Conservation (phyloP, 2,113 vertebrate genomes). For the Muscicapa adusta region DNA sequence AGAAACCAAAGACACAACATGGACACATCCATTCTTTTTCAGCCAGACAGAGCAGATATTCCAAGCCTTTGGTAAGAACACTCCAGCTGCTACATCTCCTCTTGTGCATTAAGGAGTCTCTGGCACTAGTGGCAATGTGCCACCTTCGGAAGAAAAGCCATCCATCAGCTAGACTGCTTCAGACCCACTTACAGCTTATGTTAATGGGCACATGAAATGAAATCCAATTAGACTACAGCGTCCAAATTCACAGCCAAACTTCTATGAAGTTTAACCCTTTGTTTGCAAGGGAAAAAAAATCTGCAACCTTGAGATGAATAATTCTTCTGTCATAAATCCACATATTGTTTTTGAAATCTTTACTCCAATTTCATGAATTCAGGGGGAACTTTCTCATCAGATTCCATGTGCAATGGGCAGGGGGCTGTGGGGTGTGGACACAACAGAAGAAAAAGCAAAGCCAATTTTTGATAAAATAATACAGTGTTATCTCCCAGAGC, state of each 20-base stretch:
- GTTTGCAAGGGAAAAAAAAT: neutral
- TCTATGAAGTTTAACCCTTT: neutral
- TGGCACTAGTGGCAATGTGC: neutral
- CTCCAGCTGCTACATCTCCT: neutral
- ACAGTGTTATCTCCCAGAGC: neutral
- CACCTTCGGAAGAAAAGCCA: neutral
- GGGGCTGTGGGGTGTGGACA: neutral
- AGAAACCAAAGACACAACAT: neutral
- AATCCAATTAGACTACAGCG: neutral
- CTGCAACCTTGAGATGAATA: neutral
- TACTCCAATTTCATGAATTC: neutral
- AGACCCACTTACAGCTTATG: neutral
- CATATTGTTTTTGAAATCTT: neutral
- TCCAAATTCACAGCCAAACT: neutral
- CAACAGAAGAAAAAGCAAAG: neutral
- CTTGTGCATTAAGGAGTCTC: neutral
- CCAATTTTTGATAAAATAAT: neutral
- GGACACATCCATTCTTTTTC: neutral
- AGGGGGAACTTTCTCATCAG: neutral
- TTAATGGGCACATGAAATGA: neutral
- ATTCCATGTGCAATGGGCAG: rapidly evolving
- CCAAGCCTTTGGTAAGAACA: neutral
- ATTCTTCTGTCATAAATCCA: neutral
- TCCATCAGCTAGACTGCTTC: neutral
- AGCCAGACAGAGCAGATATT: neutral